Conservation (phyloP, 2,797 vertebrate species). For the Enteromius unitaeniatus region DNA sequence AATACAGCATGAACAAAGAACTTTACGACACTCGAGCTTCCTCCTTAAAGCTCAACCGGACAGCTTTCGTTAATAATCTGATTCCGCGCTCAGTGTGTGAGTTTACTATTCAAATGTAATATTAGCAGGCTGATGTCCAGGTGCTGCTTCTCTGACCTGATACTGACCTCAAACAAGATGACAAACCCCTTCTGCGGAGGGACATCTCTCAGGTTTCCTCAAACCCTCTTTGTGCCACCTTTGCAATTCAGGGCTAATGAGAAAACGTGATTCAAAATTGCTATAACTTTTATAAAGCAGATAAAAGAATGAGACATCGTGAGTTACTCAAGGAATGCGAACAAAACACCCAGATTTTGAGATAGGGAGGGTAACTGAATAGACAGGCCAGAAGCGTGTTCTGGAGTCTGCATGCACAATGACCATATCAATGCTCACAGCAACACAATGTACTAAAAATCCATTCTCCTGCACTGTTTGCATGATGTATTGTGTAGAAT, state of each 20-base stretch:
- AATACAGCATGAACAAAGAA: background rate
- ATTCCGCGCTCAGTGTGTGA: background rate
- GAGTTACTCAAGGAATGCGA: background rate
- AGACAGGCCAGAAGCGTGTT: background rate
- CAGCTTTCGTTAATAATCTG: background rate
- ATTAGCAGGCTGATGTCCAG: constrained; percentile 8
- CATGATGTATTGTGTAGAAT: background rate
- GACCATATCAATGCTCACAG: background rate
- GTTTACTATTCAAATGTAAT: constrained; percentile 14
- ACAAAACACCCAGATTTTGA: constrained; percentile 1
- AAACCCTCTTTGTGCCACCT: constrained; percentile 16
- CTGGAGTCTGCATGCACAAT: background rate
- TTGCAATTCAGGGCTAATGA: background rate
- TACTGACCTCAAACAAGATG: constrained; percentile 13
- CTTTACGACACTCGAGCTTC: background rate
- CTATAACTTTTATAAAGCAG: background rate
- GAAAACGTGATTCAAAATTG: background rate
- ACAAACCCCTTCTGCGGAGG: background rate
- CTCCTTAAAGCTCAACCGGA: background rate
- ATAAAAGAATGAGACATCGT: background rate
- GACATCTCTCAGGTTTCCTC: constrained; percentile 19
- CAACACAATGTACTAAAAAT: background rate
- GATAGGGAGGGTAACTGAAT: background rate
- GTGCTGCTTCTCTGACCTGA: constrained; percentile 13
- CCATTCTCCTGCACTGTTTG: background rate